Base-by-base conservation (phyloP, 1,140 invertebrate genomes). In the Popillia japonica region DNA sequence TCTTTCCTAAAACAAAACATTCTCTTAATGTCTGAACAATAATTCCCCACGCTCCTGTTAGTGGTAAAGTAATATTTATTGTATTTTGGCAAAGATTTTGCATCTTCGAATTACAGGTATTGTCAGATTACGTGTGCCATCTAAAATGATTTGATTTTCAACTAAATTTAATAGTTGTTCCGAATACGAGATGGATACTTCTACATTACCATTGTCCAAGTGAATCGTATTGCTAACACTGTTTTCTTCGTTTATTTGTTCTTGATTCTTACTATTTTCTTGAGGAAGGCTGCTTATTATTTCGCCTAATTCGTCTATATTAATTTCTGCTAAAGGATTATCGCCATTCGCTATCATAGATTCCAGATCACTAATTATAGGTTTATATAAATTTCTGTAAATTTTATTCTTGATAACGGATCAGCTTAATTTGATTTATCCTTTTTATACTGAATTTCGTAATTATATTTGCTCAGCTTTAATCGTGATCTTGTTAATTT, bases 401-500 rank as follows among this genome's bases (percentile, higher is more conserved):
- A 40, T 40, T 76, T 48, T 8, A 77, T 68, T n/a, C 59, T 22
- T 11, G 59, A 77, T 77, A 77, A 64, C 6, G 76, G 55, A 14
- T 77, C 76, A 4, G 76, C 76, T 17, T 40, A 0, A 20, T 77
- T 64, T 34, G 40, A 40, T 42, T 77, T 77, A n/a, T 59, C 76
- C 22, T 77, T 77, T 73, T 78, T 83, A 78, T 86, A 82, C 27
- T 78, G 42, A 40, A 86, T 82, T 27, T 83, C 78, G 75, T 84
- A 87, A 8, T 86, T 80, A 77, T 83, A 86, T 79, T 87, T 83
- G 41, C 78, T 78, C 27, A 87, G 64, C 79, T 82, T 82, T 0
- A 86, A 76, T 76, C 80, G 73, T 84, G 85, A 87, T 55, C 84
- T 40, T 3, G 81, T 59, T 2, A 87, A 77, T 75, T 80, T 78